A percentile compares a stretch with the other conserved stretches of the same genome.
These are phyloP conservation scores for Trichosurus vulpecula DNA, from an alignment of 2,797 vertebrate species.

Conservation along the genomic window DNA sequence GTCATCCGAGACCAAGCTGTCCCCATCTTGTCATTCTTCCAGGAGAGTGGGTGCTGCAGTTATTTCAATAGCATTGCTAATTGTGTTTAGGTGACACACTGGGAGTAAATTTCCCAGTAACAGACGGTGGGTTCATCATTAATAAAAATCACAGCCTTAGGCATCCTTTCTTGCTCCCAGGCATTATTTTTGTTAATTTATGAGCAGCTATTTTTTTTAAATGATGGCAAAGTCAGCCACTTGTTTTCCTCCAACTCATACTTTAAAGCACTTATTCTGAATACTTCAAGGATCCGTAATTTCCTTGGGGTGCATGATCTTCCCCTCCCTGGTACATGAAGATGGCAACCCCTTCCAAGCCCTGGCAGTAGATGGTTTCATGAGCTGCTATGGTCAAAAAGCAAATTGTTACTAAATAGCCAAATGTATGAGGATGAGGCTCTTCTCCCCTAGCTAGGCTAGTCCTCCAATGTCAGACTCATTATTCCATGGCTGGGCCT, in stretches of 20 bases:
- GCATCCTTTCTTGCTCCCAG: conserved; percentile 41
- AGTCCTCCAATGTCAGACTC: background rate
- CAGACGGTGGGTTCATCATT: conserved; percentile 33
- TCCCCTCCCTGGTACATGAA: background rate
- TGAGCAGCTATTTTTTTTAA: conserved; percentile 47
- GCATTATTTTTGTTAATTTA: conserved; percentile 64
- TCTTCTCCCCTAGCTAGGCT: background rate
- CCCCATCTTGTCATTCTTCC: conserved; percentile 27
- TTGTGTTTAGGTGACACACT: conserved; percentile 50
- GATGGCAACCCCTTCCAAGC: background rate
- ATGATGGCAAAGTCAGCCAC: conserved; percentile 35
- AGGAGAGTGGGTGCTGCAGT: conserved; percentile 11
- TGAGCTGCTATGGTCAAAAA: background rate
- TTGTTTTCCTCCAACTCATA: conserved; percentile 42
- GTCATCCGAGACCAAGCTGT: conserved; percentile 24
- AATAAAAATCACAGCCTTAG: conserved; percentile 39
- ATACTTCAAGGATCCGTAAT: background rate
- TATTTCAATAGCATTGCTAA: conserved; percentile 49
- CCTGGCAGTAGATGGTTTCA: background rate
- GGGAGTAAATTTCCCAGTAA: conserved; percentile 48
- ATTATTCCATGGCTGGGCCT: background rate
- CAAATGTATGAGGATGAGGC: background rate
- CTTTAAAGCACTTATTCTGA: conserved; percentile 10
- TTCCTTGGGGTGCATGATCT: background rate
- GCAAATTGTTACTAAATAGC: background rate